Base-by-base conservation (phyloP, 2,888 invertebrate genomes). In the Scrobipalpa atriplicella region DNA sequence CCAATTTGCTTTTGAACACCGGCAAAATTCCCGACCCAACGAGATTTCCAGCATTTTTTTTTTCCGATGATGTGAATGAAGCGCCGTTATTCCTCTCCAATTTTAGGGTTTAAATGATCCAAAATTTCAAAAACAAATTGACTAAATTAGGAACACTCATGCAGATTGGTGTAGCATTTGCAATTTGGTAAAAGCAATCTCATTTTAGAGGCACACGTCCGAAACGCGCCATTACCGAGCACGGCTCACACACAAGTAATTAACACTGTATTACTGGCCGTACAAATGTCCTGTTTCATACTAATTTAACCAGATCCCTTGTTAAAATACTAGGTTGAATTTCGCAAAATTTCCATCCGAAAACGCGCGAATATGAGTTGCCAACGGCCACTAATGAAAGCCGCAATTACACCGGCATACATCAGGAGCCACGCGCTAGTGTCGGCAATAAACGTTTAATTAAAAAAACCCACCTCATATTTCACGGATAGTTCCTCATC, bases 401-500 rank as follows among this genome's bases (percentile, higher is more conserved):
- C 79, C 78, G 72, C 79, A 78, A 83, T 85, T 79, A 81, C 78
- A 80, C 75, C 67, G 68, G 70, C 76, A 76, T 75, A 79, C 73
- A 74, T 78, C 76, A 78, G 69, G 74, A 70, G 69, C 67, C 72
- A 72, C 69, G 67, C 65, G 68, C 67, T 65, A 68, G 60, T 64
- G 67, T 67, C 69, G 68, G 74, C 71, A 75, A 78, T 79, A 77
- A 81, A 75, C 75, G 76, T 83, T 83, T 81, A 81, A 83, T 85
- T 83, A 81, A 79, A 84, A 81, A 64, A 75, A 78, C 77, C 54
- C 36, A 51, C 75, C 76, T 79, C 78, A 73, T 69, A 74, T 79
- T 81, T 74, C 78, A 78, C 73, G 78, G 78, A 80, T 81, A 84
- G 82, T 83, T 84, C 77, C 78, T 79, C 77, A 80, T 81, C 82